phyloP scores from a whole-genome alignment of 2,113 vertebrate genomes.

The Uria aalge region DNA sequence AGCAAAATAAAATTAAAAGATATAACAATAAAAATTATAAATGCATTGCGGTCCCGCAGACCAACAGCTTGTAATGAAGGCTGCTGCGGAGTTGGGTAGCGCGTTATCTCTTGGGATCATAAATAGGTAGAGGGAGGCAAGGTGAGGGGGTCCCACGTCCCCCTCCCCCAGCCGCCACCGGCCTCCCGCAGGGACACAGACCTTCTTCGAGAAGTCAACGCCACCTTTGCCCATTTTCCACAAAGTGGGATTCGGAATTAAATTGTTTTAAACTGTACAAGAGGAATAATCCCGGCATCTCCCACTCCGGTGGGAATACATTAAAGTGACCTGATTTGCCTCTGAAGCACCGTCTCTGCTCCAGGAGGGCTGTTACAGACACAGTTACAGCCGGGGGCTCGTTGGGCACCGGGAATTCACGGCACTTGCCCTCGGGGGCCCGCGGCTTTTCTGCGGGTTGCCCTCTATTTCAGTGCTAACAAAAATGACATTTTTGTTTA shows the following conservation, averaged over 20 bases:
- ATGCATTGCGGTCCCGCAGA: slow-evolving; percentile 67
- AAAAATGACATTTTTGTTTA: neutral
- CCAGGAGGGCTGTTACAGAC: accelerated
- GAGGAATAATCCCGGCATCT: neutral
- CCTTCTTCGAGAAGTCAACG: accelerated
- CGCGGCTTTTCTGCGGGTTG: neutral
- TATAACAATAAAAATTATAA: slow-evolving; percentile 87
- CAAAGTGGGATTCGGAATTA: accelerated
- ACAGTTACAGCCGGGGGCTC: neutral
- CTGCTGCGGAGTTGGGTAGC: neutral
- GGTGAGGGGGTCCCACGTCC: neutral
- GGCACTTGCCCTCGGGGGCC: neutral
- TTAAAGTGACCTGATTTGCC: accelerated
- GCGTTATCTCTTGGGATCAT: neutral
- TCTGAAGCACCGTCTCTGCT: neutral
- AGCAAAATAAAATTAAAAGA: slow-evolving; percentile 86
- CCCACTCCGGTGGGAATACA: accelerated
- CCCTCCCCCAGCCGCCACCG: neutral
- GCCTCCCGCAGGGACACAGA: accelerated
- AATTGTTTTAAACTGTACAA: neutral
- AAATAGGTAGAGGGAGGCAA: neutral
- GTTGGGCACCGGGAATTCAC: neutral
- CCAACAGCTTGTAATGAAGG: slow-evolving; percentile 45
- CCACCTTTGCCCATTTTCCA: accelerated
- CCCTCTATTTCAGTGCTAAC: neutral